Evolutionary conservation across 2,888 invertebrate genomes (phyloP).

Genomic region (Pseudolycoriella hygida): DNA sequence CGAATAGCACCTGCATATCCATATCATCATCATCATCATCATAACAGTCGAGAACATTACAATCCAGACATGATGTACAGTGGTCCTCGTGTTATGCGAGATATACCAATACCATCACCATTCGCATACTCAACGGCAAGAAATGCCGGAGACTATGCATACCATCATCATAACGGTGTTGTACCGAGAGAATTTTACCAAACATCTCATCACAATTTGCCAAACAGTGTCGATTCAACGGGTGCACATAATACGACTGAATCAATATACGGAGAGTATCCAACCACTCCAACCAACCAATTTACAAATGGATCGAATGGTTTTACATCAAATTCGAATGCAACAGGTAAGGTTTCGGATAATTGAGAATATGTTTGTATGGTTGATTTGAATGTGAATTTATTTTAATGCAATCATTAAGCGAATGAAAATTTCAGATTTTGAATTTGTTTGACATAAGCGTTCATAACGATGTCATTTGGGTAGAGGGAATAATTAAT

Average conservation of each 20-base stretch:
- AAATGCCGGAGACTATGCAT: neutral
- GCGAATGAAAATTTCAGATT: too few relatives aligned
- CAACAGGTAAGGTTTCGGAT: neutral
- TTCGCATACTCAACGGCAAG: too few relatives aligned
- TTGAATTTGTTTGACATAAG: too few relatives aligned
- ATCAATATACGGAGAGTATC: conserved; percentile 2
- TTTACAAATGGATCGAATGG: neutral
- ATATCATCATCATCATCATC: conserved; percentile 3
- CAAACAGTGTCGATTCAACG: neutral
- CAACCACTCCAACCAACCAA: neutral
- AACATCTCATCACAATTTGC: neutral
- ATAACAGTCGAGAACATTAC: neutral
- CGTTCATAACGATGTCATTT: too few relatives aligned
- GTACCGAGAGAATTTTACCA: neutral
- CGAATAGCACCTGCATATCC: neutral
- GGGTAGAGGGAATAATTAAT: too few relatives aligned
- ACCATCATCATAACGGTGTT: neutral
- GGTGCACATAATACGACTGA: neutral
- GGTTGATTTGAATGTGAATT: too few relatives aligned
- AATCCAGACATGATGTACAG: neutral
- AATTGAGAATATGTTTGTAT: neutral
- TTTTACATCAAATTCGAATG: conserved; percentile 1
- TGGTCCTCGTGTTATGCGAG: neutral
- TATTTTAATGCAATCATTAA: too few relatives aligned
- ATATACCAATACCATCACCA: neutral